phyloP scores from a whole-genome alignment of 2,113 vertebrate genomes.

The Sander vitreus region DNA sequence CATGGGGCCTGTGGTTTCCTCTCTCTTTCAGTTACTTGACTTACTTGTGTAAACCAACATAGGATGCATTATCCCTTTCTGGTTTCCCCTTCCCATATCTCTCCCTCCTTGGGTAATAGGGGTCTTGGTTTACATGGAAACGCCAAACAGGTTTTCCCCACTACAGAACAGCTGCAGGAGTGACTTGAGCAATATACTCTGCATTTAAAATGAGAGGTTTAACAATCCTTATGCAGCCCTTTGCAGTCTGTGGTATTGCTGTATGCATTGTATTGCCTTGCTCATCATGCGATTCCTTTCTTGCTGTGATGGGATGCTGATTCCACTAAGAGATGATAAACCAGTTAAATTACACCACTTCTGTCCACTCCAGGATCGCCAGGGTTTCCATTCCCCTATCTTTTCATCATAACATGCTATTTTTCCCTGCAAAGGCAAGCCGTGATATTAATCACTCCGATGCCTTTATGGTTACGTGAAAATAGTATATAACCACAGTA shows the following conservation, averaged over 20 bases:
- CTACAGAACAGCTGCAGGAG: slow-evolving; percentile 59
- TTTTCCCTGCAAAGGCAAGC: slow-evolving; percentile 29
- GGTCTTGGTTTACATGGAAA: slow-evolving; percentile 64
- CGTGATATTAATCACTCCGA: slow-evolving; percentile 58
- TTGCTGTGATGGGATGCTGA: slow-evolving; percentile 52
- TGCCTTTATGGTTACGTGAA: slow-evolving; percentile 32
- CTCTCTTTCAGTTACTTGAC: slow-evolving; percentile 47
- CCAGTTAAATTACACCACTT: slow-evolving; percentile 55
- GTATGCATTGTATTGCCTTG: slow-evolving; percentile 31
- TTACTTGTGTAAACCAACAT: slow-evolving; percentile 56
- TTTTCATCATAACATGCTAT: slow-evolving; percentile 48
- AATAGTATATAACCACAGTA: slow-evolving; percentile 28
- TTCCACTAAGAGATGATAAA: slow-evolving; percentile 60
- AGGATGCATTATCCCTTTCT: slow-evolving; percentile 43
- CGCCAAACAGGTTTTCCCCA: slow-evolving; percentile 60
- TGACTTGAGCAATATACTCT: slow-evolving; percentile 46
- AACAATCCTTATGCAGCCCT: slow-evolving; percentile 7
- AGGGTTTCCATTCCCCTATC: slow-evolving; percentile 38
- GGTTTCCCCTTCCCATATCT: slow-evolving; percentile 27
- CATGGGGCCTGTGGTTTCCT: slow-evolving; percentile 82
- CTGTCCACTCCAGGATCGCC: slow-evolving; percentile 37
- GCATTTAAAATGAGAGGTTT: slow-evolving; percentile 52
- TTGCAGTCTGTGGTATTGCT: slow-evolving; percentile 27
- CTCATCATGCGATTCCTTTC: slow-evolving; percentile 46
- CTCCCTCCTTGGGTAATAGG: slow-evolving; percentile 28